Evolutionary conservation across 2,888 invertebrate genomes (phyloP), one percentile per base, ranked within the genome.

Genomic region (Lampropteryx suffumata): DNA sequence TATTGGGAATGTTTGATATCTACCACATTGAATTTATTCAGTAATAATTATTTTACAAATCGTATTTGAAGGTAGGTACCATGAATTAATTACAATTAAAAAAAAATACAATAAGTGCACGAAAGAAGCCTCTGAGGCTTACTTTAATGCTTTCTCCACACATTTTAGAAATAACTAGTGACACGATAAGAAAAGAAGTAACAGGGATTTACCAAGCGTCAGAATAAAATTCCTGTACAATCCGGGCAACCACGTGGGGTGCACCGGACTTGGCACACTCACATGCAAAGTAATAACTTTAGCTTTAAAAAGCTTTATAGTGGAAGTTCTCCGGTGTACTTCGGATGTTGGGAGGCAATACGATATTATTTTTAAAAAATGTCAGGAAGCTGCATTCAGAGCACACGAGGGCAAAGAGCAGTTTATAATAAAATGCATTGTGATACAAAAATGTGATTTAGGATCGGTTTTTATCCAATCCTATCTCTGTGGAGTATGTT

Each of bases 241-340:
- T 30, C 26, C 14, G 27, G 14, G 21, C 29, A 45, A 40, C 29
- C 36, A 47, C 37, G 37, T 37, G 29, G 29, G 44, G 33, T 40
- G 42, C 14, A 33, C 36, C 29, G 42, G 41, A 45, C 46, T 50
- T 40, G 50, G 42, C 49, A 46, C 36, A 36, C 44, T 51, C 43
- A 41, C 40, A 48, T 47, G 34, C 43, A 41, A 41, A 36, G 40
- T 44, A 48, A 48, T 48, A 55, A 48, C 40, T 55, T 51, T 13
- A 48, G 44, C 48, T 41, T 47, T 48, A 48, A 50, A 55, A 55
- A 44, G 47, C 51, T 55, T 51, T 45, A 50, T 45, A 36, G 50
- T 44, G 47, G 41, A 40, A 41, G 28, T 29, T 21, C 21, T 44
- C 40, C 48, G 44, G 35, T 43, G 26, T 43, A 39, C 40, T 40